Evolutionary conservation across 2,113 vertebrate genomes (phyloP).

Genomic region (Centropus bengalensis): DNA sequence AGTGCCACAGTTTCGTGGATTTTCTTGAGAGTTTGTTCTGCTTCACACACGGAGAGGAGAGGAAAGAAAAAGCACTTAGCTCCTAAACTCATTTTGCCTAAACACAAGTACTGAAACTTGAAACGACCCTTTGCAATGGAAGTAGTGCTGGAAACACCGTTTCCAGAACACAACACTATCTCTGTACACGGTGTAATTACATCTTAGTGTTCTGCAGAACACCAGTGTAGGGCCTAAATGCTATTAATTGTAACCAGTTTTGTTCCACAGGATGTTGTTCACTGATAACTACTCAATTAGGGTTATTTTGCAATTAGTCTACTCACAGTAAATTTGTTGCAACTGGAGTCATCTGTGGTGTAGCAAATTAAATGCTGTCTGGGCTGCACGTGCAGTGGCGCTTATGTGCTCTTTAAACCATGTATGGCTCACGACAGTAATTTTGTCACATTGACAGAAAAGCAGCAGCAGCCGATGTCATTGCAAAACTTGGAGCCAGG

Average conservation of each 20-base stretch:
- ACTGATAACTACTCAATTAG: slow-evolving; percentile 82
- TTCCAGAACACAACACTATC: slow-evolving; percentile 63
- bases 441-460: neutral
- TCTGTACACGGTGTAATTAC: slow-evolving; percentile 72
- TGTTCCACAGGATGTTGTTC: slow-evolving; percentile 80
- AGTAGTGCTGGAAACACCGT: slow-evolving; percentile 45
- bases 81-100: neutral
- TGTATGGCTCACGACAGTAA: slow-evolving; percentile 11
- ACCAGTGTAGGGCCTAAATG: slow-evolving; percentile 73
- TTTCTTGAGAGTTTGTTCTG: neutral
- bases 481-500: neutral
- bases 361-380: slow-evolving; percentile 64
- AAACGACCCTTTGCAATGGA: neutral
- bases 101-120: slow-evolving; percentile 21
- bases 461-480: neutral
- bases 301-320: slow-evolving; percentile 84
- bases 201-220: slow-evolving; percentile 66
- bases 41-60: neutral
- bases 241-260: slow-evolving; percentile 80
- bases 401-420: slow-evolving; percentile 46
- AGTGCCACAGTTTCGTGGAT: neutral
- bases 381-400: slow-evolving; percentile 43
- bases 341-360: slow-evolving; percentile 64
- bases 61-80: neutral
- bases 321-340: slow-evolving; percentile 81